phyloP scores from a whole-genome alignment of 2,888 invertebrate genomes.

The Acleris literana region DNA sequence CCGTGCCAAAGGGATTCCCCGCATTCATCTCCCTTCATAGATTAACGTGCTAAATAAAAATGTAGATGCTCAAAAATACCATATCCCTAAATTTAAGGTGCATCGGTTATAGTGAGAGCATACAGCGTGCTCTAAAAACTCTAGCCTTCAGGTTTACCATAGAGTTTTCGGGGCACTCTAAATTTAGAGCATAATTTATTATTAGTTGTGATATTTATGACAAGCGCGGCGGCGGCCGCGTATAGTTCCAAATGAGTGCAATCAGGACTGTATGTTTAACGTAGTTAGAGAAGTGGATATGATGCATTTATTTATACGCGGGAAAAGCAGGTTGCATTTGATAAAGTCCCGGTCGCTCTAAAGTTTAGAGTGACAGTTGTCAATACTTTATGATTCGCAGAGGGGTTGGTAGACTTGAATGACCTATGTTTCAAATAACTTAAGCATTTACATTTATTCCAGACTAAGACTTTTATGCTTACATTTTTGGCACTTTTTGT shows the following conservation, averaged over 20 bases:
- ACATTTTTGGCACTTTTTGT: slow-evolving; percentile 36
- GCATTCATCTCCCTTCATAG: slow-evolving; percentile 27
- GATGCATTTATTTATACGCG: slow-evolving; percentile 77
- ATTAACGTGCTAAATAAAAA: slow-evolving; percentile 29
- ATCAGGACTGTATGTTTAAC: slow-evolving; percentile 75
- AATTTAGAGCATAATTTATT: slow-evolving; percentile 58
- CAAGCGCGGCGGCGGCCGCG: slow-evolving; percentile 54
- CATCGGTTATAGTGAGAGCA: slow-evolving; percentile 58
- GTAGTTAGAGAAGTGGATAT: slow-evolving; percentile 78
- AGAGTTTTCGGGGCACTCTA: slow-evolving; percentile 29
- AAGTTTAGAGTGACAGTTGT: slow-evolving; percentile 15
- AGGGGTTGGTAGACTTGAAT: slow-evolving; percentile 2
- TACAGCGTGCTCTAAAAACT: slow-evolving; percentile 36
- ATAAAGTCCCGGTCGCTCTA: slow-evolving; percentile 18
- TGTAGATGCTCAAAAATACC: slow-evolving; percentile 67
- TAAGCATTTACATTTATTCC: slow-evolving; percentile 29
- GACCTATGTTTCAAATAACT: slow-evolving; percentile 19
- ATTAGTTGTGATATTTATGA: slow-evolving; percentile 77
- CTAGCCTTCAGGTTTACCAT: slow-evolving; percentile 6
- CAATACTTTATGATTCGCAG: not conserved
- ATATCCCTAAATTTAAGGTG: slow-evolving; percentile 75
- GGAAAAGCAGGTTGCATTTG: slow-evolving; percentile 47
- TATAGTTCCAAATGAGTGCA: slow-evolving; percentile 72
- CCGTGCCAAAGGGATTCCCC: slow-evolving; percentile 22
- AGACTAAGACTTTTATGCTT: slow-evolving; percentile 31